Evolutionary conservation across 2,888 invertebrate genomes (phyloP), one percentile per base, ranked within the genome.

Genomic region (Invenusta paracnida): DNA sequence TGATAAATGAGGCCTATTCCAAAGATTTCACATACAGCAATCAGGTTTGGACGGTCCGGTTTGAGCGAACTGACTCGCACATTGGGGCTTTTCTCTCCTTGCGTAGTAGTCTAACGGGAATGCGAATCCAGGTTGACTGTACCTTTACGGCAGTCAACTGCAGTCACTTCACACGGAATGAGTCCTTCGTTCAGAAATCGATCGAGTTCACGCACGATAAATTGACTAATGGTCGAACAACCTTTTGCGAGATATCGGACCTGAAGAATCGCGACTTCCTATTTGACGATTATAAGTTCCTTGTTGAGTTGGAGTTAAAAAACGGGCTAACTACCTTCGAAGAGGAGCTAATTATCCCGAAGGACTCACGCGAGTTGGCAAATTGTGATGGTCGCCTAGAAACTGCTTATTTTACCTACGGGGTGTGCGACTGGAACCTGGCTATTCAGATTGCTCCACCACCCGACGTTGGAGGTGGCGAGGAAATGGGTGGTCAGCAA

Each of bases 1-100:
- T 94, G 83, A 94, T 95, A 90, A 93, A 95, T 87, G 95, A 95
- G 92, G 94, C 95, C 89, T 94, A 94, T 87, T 94, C 95, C 88
- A 95, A 95, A 91, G 95, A 95, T 91, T 94, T 95, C 91, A 93
- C 94, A 88, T 95, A 95, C 91, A 95, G 95, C 84, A 94, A 94
- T 90, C 95, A 95, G 90, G 93, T 94, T 91, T 95, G 95, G 95
- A 94, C 94, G 29, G 94, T 95, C 88, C 94, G 94, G 67, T 95
- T 95, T 92, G 94, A 94, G 23, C 93, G 94, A 84, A 94, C 94
- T 81, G 95, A 95, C 90, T 94, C 94, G 90, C 94, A 95, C 87
- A 89, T 94, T 90, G 95, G 95, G 67, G 94, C 95, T 11, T 95
- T 94, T 91, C 92, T 95, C 88, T 94, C 95, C 85, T 48, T 48